Base-by-base conservation (phyloP, 2,888 invertebrate genomes). In the Lithosia quadra region DNA sequence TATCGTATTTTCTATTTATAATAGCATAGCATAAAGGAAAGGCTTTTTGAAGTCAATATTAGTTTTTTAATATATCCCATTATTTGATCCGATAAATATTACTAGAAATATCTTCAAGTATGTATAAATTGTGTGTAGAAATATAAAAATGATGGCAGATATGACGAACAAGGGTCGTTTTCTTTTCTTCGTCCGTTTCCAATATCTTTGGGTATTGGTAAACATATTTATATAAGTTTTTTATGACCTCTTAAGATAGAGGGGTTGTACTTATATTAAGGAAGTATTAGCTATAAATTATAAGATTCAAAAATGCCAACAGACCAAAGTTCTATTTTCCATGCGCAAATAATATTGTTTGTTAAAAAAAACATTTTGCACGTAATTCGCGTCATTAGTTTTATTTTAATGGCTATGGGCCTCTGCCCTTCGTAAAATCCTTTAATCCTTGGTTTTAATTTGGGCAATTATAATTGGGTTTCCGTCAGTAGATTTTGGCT, bases 1-100 rank as follows among this genome's bases (percentile, higher is more conserved):
- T 78, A 80, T 80, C 82, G 71, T 74, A 79, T 80, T 73, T 78
- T 77, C 71, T 82, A 80, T 84, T 85, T 83, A 77, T 77, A 80
- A 77, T 75, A 71, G 65, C 69, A 66, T 69, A 49, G 69, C 58
- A 65, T 75, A 77, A 73, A 69, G 74, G 63, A 73, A 78, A 73
- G 72, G 72, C 55, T 61, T 58, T 65, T 69, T 81, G 28, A 22
- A 68, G 79, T 75, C 79, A 78, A 80, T 80, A 79, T 80, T 78
- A 79, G 77, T 73, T 73, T 79, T 69, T 76, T 79, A 78, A 80
- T 80, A 80, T 76, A 78, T 66, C 59, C 62, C 36, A 71, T 74
- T 76, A 78, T 76, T 70, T 74, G 68, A 68, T 60, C 74, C 65
- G 65, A 76, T 65, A 70, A 73, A 80, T 67, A 78, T 80, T 81